Evolutionary conservation across 2,113 vertebrate genomes (phyloP), one percentile per base, ranked within the genome.

Genomic region (Prunella himalayana): DNA sequence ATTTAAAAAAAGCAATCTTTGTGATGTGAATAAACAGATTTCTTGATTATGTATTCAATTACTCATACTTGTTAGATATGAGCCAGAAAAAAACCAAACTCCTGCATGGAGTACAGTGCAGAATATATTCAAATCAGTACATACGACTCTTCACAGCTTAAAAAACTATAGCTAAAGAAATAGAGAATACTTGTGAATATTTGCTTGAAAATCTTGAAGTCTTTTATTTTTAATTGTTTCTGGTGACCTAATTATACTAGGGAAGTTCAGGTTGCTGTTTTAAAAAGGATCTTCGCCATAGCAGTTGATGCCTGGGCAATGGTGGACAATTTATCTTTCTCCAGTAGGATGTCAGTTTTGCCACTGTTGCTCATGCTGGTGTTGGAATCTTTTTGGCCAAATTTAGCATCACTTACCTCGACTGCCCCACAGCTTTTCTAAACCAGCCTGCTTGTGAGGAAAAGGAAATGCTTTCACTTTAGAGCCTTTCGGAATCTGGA

Each of bases 381-480:
- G 61, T 63, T 89, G 65, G 44, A 91, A 56, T 91, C 15, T 63
- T 73, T 54, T 56, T 42, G 81, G 71, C 45, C 93, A 86, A 63
- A 94, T 87, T 88, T 86, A 91, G 68, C 70, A 78, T 90, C 13
- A n/a, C 71, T 77, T 92, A 92, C 47, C 35, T 94, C 2, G 0
- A 27, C 65, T 87, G 54, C 57, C 49, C 28, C 73, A 66, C 60
- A 73, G 80, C 77, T 94, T 91, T 93, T 82, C 64, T 82, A 50
- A 86, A 49, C 42, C 71, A 86, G 57, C 60, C 63, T 86, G 30
- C 50, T 77, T 76, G 73, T 3, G 2, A 94, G 88, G 80, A 95
- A 91, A 94, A 97, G 88, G 94, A 95, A 95, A 90, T 90, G 77
- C 84, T 95, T 97, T 95, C 76, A 87, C 59, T 96, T 93, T 22